Evolutionary conservation across 2,113 vertebrate genomes (phyloP).

Genomic region (Phyllostomus hastatus): DNA sequence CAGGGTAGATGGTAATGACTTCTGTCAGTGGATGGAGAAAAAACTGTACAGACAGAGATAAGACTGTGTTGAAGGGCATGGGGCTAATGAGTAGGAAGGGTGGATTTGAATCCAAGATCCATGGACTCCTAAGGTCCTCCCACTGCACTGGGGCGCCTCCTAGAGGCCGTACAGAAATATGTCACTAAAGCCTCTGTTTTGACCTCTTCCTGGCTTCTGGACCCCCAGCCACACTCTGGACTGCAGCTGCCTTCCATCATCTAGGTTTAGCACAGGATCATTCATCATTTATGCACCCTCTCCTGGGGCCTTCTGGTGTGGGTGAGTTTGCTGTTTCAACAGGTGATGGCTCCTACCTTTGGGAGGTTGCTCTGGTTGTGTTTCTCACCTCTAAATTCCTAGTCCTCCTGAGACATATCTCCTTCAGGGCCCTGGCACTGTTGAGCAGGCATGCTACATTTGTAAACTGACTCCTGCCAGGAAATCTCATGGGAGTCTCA

Average conservation of each 20-base stretch:
- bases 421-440: not conserved
- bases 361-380: not conserved
- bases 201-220: not conserved
- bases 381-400: not conserved
- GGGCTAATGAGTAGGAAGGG: not conserved
- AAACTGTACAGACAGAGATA: not conserved
- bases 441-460: not conserved
- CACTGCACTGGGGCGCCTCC: not conserved
- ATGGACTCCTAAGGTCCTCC: not conserved
- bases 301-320: not conserved
- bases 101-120: not conserved
- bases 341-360: not conserved
- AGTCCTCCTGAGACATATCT: not conserved
- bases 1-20: not conserved
- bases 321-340: not conserved
- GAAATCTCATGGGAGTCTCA: not conserved
- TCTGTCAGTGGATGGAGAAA: not conserved
- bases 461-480: not conserved
- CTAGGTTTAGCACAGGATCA: not conserved
- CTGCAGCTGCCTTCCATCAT: not conserved
- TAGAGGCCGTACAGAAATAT: not conserved
- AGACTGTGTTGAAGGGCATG: not conserved
- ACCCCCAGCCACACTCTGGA: not conserved
- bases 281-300: rapidly evolving
- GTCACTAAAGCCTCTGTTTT: not conserved